phyloP scores from a whole-genome alignment of 2,797 vertebrate genomes.

The Cirrhinus mrigala region DNA sequence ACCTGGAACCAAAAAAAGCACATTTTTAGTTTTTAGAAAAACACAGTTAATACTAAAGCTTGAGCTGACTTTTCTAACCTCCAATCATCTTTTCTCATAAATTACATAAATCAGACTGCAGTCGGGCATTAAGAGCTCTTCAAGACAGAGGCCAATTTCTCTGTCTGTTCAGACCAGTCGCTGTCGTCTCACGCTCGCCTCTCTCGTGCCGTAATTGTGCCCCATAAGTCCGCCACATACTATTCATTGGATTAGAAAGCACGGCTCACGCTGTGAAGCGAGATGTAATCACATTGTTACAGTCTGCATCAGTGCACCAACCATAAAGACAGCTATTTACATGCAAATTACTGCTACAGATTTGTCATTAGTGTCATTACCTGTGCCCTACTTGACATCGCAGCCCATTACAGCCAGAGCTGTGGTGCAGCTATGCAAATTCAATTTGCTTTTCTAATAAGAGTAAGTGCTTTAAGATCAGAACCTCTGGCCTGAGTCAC shows the following conservation, averaged over 20 bases:
- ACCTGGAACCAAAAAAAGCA: background rate
- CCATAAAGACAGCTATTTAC: constrained; percentile 58
- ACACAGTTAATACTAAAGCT: background rate
- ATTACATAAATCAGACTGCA: background rate
- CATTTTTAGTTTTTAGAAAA: background rate
- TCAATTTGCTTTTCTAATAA: constrained; percentile 48
- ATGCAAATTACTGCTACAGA: constrained; percentile 53
- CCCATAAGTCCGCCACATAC: constrained; percentile 13
- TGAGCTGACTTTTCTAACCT: background rate
- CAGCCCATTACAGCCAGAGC: constrained; percentile 16
- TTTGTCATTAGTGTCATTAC: constrained; percentile 37
- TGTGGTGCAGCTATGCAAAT: constrained; percentile 34
- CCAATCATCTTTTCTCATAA: background rate
- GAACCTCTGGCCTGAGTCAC: background rate
- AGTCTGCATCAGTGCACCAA: constrained; percentile 20
- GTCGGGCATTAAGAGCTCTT: background rate
- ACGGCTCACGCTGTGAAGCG: background rate
- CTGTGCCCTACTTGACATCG: constrained; percentile 25
- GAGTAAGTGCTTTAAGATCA: constrained; percentile 30
- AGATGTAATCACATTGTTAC: constrained; percentile 56
- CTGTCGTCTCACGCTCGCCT: background rate
- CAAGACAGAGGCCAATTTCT: background rate
- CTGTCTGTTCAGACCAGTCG: background rate
- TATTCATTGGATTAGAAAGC: constrained; percentile 24
- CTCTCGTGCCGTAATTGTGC: background rate